Evolutionary conservation across 2,113 vertebrate genomes (phyloP), one percentile per base, ranked within the genome.

Genomic region (Oostethus manadensis): DNA sequence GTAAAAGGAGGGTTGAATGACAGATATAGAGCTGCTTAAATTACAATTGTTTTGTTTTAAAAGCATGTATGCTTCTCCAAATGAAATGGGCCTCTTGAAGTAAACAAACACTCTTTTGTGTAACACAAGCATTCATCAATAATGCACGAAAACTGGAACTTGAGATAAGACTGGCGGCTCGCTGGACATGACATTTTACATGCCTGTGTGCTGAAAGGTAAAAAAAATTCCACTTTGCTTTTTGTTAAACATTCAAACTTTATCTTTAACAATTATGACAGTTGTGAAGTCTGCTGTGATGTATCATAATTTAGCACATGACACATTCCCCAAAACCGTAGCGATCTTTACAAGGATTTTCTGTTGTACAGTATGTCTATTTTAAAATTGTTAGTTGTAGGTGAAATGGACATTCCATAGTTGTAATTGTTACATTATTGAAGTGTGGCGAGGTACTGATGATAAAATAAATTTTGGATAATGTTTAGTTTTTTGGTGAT

Each of bases 131-230:
- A 54, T 66, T 73, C 81, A 87, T 90, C 66, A 88, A 89, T 89
- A 88, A 86, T 90, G 80, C 74, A 89, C 77, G 69, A 64, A 74
- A 70, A 75, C 20, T 48, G 82, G 78, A 86, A 86, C 77, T 80
- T 65, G 80, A 88, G 88, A 88, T 87, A 85, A 87, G 81, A 80
- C 55, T 11, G 58, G 70, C 64, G 58, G 66, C 75, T 68, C 79
- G 66, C 84, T 77, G 77, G 80, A 84, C 77, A 81, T 77, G 78
- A 80, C 76, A 84, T 86, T 81, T 83, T 84, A 84, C 68, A 78
- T 76, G 65, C 2, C 45, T 78, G 79, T 70, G 76, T 58, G 46
- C 71, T 74, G 73, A 55, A 66, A 60, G 66, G 18, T 53, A 45
- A 58, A 35, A 57, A 26, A 56, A 42, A 42, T 67, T 47, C 63